These are phyloP conservation scores for Philopotamus ludificatus DNA, from an alignment of 1,140 invertebrate species.

Conservation along the genomic window DNA sequence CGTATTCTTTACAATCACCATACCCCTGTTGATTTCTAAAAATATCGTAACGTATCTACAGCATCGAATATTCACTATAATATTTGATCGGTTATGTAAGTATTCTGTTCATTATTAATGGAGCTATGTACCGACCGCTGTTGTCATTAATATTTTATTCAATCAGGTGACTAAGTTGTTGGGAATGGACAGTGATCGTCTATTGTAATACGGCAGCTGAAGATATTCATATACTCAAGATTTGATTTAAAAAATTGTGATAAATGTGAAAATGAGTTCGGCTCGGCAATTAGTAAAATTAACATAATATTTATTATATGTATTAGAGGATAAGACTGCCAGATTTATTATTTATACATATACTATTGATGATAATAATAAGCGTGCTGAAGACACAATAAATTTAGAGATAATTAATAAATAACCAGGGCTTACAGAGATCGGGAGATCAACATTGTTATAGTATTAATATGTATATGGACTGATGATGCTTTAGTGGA, in stretches of 20 bases:
- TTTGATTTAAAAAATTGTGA: background rate
- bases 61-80: conserved; percentile 1
- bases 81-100: conserved; percentile 17
- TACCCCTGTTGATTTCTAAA: conserved; percentile 8
- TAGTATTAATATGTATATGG: too few relatives aligned
- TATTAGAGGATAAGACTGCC: too few relatives aligned
- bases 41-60: conserved; percentile 15
- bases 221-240: conserved; percentile 2
- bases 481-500: too few relatives aligned
- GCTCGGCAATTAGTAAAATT: too few relatives aligned
- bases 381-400: too few relatives aligned
- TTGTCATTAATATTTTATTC: background rate
- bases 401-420: too few relatives aligned
- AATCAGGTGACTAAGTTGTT: background rate
- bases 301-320: too few relatives aligned
- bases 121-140: background rate
- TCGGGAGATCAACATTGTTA: too few relatives aligned
- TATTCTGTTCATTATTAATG: background rate
- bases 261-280: background rate
- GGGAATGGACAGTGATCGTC: background rate
- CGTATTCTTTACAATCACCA: conserved; percentile 16
- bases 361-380: too few relatives aligned
- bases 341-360: too few relatives aligned
- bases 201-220: conserved; percentile 4
- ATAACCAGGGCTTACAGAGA: too few relatives aligned